These are phyloP conservation scores for Trachops cirrhosus DNA, from an alignment of 2,797 vertebrate species.

Conservation along the genomic window DNA sequence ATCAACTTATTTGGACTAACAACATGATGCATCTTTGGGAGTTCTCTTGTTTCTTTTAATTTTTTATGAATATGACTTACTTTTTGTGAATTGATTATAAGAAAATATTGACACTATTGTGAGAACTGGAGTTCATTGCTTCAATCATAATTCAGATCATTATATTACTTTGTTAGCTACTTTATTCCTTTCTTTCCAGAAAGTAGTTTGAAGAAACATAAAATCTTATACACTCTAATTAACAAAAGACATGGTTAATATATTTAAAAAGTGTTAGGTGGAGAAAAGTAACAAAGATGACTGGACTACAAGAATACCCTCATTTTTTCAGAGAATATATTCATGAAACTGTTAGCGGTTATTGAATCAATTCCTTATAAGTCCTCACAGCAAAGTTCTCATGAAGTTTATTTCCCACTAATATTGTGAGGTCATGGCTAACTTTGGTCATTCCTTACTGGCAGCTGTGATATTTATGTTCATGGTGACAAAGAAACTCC, in stretches of 20 bases:
- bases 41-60: neutral
- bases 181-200: neutral
- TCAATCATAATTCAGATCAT: neutral
- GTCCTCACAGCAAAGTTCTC: neutral
- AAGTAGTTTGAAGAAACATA: neutral
- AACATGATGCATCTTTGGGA: neutral
- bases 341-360: neutral
- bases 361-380: neutral
- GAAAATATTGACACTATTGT: neutral
- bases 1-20: neutral
- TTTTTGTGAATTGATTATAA: neutral
- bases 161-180: neutral
- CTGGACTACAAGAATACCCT: neutral
- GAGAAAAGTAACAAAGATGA: neutral
- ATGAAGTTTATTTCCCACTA: neutral
- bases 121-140: neutral
- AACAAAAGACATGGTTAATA: neutral
- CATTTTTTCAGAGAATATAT: neutral
- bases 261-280: neutral
- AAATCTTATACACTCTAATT: neutral
- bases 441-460: neutral
- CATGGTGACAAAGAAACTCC: neutral
- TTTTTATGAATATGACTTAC: neutral
- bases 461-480: neutral
- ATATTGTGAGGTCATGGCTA: neutral